Base-by-base conservation (phyloP, 2,113 vertebrate species). In the Oreochromis spilurus region DNA sequence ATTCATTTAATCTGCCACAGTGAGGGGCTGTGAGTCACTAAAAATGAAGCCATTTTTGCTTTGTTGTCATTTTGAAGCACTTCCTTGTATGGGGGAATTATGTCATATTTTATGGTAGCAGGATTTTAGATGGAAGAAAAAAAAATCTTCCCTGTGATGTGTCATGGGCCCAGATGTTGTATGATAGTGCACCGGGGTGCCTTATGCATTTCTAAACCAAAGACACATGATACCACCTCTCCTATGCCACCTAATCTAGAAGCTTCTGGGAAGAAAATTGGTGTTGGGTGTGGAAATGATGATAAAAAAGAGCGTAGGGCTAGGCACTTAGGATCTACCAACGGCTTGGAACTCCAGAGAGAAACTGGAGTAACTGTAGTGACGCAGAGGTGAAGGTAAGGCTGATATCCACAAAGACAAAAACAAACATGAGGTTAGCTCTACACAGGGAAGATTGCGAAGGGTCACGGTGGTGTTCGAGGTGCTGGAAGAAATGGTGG, bases 401-500 rank as follows among this genome's bases (percentile, higher is more conserved):
- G 29, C 36, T n/a, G 38, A 60, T 11, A 67, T 79, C 81, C 75
- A 87, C 9, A 36, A 38, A 81, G 58, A 75, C 83, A 91, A 79
- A 43, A 89, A 77, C n/a, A 65, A 82, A 84, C 82, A 87, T 54
- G 79, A 4, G 55, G 75, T 79, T 24, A 86, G 60, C 29, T 92
- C 86, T 82, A 94, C 50, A 62, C 87, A 91, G 36, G 67, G 67
- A 79, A 60, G 65, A 81, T 58, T 90, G 87, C 54, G 10, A 14
- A 89, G 82, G 65, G 81, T 77, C 54, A 85, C 48, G 80, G 84
- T 29, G 43, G 95, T 96, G 96, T 96, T 96, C 6, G 45, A 29
- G 72, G 54, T 95, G 54, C 82, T 91, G 65, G 84, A 84, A 55
- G 96, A 96, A 92, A 96, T 92, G 90, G 95, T 97, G 94, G 94